phyloP scores from a whole-genome alignment of 2,888 invertebrate genomes.

The Diarsia brunnea region DNA sequence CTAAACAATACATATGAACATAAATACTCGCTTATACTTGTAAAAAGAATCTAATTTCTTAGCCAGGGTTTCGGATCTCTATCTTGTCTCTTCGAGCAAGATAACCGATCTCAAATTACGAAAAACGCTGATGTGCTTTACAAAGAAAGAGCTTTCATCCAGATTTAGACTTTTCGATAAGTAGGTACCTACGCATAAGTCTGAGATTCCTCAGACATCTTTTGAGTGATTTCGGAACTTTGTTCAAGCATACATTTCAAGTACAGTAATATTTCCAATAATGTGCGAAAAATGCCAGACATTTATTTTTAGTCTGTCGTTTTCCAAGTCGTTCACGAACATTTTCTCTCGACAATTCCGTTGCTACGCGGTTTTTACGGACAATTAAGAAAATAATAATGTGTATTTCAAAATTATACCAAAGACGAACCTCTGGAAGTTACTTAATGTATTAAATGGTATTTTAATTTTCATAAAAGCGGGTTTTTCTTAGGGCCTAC shows the following conservation, averaged over 20 bases:
- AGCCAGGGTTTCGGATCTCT: neutral
- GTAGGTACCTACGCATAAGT: neutral
- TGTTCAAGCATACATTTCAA: neutral
- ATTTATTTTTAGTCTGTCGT: neutral
- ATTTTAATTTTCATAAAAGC: constrained; percentile 43
- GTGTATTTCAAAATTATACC: constrained; percentile 17
- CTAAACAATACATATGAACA: neutral
- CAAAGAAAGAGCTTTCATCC: neutral
- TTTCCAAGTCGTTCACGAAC: constrained; percentile 6
- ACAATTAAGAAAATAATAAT: constrained; percentile 13
- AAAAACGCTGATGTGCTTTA: constrained; percentile 51
- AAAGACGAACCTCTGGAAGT: constrained; percentile 15
- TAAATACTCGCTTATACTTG: neutral
- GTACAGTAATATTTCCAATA: constrained; percentile 2
- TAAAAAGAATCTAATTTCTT: constrained; percentile 27
- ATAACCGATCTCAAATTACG: constrained; percentile 38
- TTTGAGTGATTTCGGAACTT: neutral
- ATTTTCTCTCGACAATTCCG: constrained; percentile 11
- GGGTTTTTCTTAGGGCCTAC: constrained; percentile 9
- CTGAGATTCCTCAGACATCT: neutral
- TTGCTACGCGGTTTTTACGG: constrained; percentile 20
- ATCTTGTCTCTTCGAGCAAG: constrained; percentile 13
- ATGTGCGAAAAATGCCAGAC: constrained; percentile 1
- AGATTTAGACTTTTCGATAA: neutral
- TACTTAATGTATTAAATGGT: constrained; percentile 21